A percentile compares a stretch with the other conserved stretches of the same genome.
These are phyloP conservation scores for Tetanocera ferruginea DNA, from an alignment of 2,888 invertebrate genomes.

Conservation along the genomic window DNA sequence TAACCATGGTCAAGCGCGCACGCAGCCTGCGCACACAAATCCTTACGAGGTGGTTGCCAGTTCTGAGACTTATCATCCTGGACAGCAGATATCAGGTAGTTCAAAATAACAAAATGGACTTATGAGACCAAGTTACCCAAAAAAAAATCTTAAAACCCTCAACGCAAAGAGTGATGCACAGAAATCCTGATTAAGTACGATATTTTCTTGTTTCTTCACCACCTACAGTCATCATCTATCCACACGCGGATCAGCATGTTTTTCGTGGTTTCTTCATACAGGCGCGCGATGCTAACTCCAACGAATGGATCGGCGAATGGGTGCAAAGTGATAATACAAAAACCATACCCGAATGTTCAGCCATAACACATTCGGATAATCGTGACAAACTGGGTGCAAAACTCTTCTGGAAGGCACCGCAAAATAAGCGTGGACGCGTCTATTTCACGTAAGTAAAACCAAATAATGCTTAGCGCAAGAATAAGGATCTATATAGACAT, in stretches of 20 bases:
- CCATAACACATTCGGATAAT: conserved; percentile 84
- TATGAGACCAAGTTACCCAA: not conserved
- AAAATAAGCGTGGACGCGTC: conserved; percentile 77
- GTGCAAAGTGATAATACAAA: conserved; percentile 81
- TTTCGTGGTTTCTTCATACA: conserved; percentile 90
- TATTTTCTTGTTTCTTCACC: not conserved
- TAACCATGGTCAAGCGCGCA: conserved; percentile 81
- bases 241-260: conserved; percentile 61
- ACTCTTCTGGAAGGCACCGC: conserved; percentile 82
- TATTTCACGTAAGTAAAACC: conserved; percentile 83
- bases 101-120: not conserved
- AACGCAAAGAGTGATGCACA: not conserved
- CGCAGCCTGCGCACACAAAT: conserved; percentile 75
- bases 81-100: conserved; percentile 78
- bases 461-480: not conserved
- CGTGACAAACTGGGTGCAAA: conserved; percentile 80
- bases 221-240: conserved; percentile 61
- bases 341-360: conserved; percentile 82
- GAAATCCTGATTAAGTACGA: not conserved
- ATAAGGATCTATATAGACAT: not conserved
- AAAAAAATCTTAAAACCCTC: not conserved
- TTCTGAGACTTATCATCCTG: conserved; percentile 76
- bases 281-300: conserved; percentile 79
- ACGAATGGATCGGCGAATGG: conserved; percentile 84
- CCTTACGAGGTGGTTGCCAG: conserved; percentile 80